Evolutionary conservation across 2,113 vertebrate species (phyloP).

Genomic region (Coptodon bakossiorum): DNA sequence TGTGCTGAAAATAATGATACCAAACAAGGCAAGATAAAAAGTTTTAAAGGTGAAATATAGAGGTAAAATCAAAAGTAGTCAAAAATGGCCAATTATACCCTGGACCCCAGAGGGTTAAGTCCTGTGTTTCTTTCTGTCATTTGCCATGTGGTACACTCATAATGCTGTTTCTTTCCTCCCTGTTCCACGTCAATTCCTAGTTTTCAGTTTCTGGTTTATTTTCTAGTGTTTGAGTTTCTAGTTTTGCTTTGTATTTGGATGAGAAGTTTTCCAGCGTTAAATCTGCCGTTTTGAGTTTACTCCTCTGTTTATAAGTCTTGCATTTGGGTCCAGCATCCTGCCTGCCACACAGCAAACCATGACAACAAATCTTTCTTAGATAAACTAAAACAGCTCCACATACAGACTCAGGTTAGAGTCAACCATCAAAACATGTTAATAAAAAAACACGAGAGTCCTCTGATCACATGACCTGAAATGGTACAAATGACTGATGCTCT

Average conservation of each 20-base stretch:
- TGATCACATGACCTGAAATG: too few relatives aligned
- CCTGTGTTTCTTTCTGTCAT: fast-evolving
- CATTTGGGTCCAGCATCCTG: not conserved
- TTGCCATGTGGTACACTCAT: too few relatives aligned
- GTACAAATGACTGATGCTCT: too few relatives aligned
- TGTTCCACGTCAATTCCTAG: fast-evolving
- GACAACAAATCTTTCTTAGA: not conserved
- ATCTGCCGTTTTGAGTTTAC: not conserved
- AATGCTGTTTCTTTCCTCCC: not conserved
- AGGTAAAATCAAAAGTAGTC: too few relatives aligned
- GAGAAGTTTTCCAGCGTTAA: fast-evolving
- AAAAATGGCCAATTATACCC: too few relatives aligned
- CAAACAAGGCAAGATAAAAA: too few relatives aligned
- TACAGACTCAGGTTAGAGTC: fast-evolving
- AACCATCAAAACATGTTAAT: not conserved
- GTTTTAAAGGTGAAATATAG: too few relatives aligned
- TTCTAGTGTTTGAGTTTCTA: not conserved
- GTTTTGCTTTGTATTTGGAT: not conserved
- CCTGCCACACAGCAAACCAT: not conserved
- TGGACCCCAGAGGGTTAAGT: not conserved
- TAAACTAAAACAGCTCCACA: too few relatives aligned
- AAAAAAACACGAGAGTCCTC: too few relatives aligned
- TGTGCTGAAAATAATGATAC: too few relatives aligned
- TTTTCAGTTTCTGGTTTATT: not conserved
- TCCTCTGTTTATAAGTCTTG: fast-evolving